Percentiles rank a stretch among this genome's conserved stretches.
Conservation (phyloP, 2,113 vertebrate species). For the Dasyprocta punctata region DNA sequence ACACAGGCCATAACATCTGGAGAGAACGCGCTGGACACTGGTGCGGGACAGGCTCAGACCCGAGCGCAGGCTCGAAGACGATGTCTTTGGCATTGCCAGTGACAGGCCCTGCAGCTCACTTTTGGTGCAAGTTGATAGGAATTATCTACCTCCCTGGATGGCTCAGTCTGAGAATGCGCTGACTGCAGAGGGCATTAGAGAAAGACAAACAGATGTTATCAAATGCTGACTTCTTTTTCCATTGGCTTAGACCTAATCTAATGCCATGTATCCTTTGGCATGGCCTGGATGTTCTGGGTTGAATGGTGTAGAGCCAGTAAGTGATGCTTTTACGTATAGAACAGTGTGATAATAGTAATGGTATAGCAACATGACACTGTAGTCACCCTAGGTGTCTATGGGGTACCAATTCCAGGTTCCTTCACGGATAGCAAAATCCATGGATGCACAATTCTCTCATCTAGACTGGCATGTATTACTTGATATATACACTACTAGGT, state of each 20-base stretch:
- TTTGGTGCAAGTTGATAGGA: neutral
- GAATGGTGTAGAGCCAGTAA: neutral
- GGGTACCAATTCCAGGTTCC: neutral
- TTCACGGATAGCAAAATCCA: neutral
- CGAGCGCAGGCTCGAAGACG: neutral
- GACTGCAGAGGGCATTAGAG: accelerated
- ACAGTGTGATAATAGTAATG: no score
- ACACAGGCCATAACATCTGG: neutral
- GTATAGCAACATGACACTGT: no score
- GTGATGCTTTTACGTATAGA: neutral
- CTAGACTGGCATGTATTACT: neutral
- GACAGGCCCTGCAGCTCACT: neutral
- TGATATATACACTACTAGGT: neutral
- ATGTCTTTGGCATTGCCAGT: neutral
- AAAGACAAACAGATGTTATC: neutral
- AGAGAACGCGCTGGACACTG: neutral
- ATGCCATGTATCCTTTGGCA: neutral
- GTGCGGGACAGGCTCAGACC: no score
- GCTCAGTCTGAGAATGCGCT: neutral
- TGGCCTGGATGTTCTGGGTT: neutral
- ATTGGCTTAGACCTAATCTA: neutral
- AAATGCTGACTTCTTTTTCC: neutral
- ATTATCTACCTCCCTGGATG: neutral
- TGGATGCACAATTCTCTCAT: neutral
- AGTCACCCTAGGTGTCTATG: neutral